Percentiles rank a stretch among this genome's conserved stretches.
Conservation (phyloP, 2,797 vertebrate genomes). For the Neomorphus geoffroyi region DNA sequence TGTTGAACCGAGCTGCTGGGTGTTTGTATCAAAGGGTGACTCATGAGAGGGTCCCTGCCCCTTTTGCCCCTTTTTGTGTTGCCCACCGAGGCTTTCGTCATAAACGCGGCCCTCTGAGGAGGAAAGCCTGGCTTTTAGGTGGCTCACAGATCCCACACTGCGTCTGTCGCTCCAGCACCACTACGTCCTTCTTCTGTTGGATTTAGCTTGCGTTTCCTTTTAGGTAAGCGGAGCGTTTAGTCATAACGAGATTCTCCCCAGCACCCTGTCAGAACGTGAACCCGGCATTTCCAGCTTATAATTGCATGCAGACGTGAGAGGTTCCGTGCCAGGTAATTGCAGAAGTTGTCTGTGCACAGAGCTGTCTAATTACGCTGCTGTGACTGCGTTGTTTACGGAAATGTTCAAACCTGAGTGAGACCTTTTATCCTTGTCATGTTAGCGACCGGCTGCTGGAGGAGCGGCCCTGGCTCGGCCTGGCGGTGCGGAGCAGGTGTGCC, state of each 20-base stretch:
- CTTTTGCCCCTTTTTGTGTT: background rate
- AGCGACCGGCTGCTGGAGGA: constrained; percentile 7
- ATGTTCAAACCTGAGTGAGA: background rate
- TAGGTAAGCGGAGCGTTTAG: background rate
- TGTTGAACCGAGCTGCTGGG: background rate
- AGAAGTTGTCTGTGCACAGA: background rate
- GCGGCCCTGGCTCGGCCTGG: background rate
- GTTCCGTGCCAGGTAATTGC: background rate
- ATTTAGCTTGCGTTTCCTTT: background rate
- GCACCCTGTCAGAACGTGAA: background rate
- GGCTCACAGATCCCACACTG: background rate
- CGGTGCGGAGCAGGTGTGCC: background rate
- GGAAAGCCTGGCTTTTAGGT: background rate
- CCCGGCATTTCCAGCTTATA: background rate
- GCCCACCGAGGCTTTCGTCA: background rate
- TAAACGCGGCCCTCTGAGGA: background rate
- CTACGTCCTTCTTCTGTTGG: background rate
- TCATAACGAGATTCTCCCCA: background rate
- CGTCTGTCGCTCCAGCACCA: background rate
- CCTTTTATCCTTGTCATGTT: background rate
- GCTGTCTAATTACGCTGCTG: background rate
- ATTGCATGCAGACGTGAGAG: background rate
- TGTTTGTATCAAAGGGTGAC: background rate
- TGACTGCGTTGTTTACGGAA: constrained; percentile 12
- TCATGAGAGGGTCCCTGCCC: background rate